These are phyloP conservation scores for Limulus polyphemus DNA, from an alignment of 2,888 invertebrate species.

Conservation along the genomic window DNA sequence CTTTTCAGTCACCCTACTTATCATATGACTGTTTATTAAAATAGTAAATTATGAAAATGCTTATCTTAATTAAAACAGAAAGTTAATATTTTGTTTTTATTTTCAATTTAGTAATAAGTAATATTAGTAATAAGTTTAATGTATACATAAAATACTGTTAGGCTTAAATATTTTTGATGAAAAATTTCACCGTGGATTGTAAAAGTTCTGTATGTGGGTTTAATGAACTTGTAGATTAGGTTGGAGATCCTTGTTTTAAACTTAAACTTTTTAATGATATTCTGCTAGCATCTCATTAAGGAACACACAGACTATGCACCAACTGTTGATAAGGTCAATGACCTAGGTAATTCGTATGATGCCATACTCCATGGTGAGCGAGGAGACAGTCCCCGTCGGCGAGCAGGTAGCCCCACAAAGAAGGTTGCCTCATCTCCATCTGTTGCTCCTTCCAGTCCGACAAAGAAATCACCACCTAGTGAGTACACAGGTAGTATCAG, in stretches of 20 bases:
- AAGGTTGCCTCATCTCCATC: slow-evolving; percentile 35
- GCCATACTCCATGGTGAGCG: slow-evolving; percentile 65
- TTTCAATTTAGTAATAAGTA: no score
- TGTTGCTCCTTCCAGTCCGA: slow-evolving; percentile 40
- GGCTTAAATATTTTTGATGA: no score
- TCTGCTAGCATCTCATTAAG: slow-evolving; percentile 56
- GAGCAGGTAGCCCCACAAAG: slow-evolving; percentile 73
- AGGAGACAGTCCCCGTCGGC: slow-evolving; percentile 65
- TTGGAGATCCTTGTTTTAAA: background rate
- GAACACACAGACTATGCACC: slow-evolving; percentile 74
- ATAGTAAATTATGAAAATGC: no score
- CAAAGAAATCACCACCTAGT: slow-evolving; percentile 26
- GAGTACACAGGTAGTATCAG: slow-evolving; percentile 5
- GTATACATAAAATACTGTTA: no score
- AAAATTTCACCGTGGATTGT: no score
- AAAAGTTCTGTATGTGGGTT: no score
- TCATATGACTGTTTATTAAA: no score
- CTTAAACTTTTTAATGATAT: slow-evolving; percentile 6
- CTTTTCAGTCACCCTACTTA: no score
- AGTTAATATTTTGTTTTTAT: no score
- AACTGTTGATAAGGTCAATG: slow-evolving; percentile 81
- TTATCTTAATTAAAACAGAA: no score
- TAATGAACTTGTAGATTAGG: no score
- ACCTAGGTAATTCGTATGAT: slow-evolving; percentile 75
- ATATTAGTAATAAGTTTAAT: no score